These are phyloP conservation scores for Liparis tanakae DNA, from an alignment of 2,797 vertebrate species.

Conservation along the genomic window DNA sequence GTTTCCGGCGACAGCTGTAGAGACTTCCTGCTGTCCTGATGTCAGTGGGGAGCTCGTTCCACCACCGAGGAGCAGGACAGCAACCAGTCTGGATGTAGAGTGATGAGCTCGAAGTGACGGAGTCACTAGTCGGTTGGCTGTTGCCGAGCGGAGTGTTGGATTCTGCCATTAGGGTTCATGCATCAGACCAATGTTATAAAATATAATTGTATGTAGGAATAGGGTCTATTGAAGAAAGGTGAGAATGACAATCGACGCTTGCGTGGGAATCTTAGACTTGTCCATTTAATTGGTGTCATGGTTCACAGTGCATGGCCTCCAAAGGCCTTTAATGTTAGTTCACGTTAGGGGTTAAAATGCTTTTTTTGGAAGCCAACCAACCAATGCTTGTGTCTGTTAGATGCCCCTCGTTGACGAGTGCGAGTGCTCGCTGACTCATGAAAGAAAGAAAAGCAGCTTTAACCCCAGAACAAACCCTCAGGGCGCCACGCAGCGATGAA, in stretches of 20 bases:
- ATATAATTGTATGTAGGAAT: neutral
- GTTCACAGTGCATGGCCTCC: neutral
- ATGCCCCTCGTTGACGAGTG: neutral
- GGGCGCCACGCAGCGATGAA: slow-evolving; percentile 31
- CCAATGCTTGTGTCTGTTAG: neutral
- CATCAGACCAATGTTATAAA: neutral
- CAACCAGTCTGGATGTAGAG: too few relatives aligned
- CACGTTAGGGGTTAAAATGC: neutral
- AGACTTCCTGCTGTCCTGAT: too few relatives aligned
- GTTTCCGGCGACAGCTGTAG: too few relatives aligned
- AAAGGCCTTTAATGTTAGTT: slow-evolving; percentile 1
- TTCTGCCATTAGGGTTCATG: neutral
- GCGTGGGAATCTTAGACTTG: neutral
- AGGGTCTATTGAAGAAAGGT: neutral
- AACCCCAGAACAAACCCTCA: slow-evolving; percentile 58
- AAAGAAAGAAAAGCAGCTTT: slow-evolving; percentile 32
- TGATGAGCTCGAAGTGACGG: too few relatives aligned
- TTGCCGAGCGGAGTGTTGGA: too few relatives aligned
- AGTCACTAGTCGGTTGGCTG: too few relatives aligned
- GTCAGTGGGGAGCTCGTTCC: too few relatives aligned
- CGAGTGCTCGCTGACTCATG: neutral
- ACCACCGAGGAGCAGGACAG: too few relatives aligned
- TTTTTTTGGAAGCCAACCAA: neutral
- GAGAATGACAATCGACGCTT: neutral
- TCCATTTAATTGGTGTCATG: neutral